A percentile compares a stretch with the other conserved stretches of the same genome.
These are phyloP conservation scores for Trichonephila clavata DNA, from an alignment of 1,140 invertebrate genomes.

Conservation along the genomic window DNA sequence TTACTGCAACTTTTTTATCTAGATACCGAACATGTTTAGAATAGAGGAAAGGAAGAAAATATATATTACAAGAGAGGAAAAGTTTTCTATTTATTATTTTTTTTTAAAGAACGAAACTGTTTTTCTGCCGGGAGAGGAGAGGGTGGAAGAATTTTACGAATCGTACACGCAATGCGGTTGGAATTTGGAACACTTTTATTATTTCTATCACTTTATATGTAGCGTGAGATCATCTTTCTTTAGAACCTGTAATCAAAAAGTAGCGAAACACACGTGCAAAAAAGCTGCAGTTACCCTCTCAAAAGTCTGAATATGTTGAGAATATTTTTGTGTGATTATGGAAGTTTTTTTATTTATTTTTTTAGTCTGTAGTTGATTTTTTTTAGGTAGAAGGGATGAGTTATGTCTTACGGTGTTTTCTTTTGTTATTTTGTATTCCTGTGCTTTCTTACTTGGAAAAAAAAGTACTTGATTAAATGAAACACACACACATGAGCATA, in stretches of 20 bases:
- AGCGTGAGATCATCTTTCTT: constrained; percentile 15
- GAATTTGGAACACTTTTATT: constrained; percentile 1
- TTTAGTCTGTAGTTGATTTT: not conserved
- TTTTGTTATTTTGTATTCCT: not conserved
- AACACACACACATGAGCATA: no score
- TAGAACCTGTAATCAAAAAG: constrained; percentile 55
- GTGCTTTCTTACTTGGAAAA: not conserved
- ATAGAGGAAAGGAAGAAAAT: constrained; percentile 38
- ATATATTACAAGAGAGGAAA: constrained; percentile 15
- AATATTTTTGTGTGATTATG: constrained; percentile 25
- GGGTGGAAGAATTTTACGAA: not conserved
- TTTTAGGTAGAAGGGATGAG: not conserved
- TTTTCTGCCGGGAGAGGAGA: constrained; percentile 1
- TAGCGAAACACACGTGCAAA: not conserved
- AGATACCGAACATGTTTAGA: constrained; percentile 26
- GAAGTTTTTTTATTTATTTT: not conserved
- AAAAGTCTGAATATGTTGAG: constrained; percentile 18
- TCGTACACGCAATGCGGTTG: constrained; percentile 19
- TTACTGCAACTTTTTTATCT: not conserved
- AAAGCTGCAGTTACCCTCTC: constrained; percentile 13
- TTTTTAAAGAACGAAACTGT: not conserved
- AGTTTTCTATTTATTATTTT: not conserved
- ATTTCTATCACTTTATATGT: constrained; percentile 31
- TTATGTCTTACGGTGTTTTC: not conserved
- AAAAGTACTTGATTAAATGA: no score